Percentiles rank a stretch among this genome's conserved stretches.
These are phyloP conservation scores for Distichodus sexfasciatus DNA, from an alignment of 2,797 vertebrate species.

Conservation along the genomic window DNA sequence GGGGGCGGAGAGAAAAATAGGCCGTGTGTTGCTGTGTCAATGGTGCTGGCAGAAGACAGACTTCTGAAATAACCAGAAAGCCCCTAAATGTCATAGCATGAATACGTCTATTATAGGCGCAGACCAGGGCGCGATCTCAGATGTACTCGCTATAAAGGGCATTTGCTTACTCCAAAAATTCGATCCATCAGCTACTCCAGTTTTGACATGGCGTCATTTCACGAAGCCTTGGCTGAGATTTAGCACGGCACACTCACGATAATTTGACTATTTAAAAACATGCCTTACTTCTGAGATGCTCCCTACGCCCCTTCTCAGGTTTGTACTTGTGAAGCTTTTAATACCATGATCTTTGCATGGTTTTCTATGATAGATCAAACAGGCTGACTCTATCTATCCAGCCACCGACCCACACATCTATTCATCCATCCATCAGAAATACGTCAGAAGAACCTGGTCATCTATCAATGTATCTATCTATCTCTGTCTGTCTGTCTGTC, in stretches of 20 bases:
- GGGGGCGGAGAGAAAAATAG: conserved; percentile 38
- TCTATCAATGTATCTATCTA: too few species aligned
- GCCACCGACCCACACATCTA: too few species aligned
- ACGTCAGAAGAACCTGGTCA: too few species aligned
- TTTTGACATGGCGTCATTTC: background rate
- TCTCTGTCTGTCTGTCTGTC: too few species aligned
- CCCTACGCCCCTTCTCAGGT: too few species aligned
- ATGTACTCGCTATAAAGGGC: conserved; percentile 30
- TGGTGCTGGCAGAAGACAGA: conserved; percentile 43
- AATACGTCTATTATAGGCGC: conserved; percentile 49
- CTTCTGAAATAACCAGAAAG: conserved; percentile 52
- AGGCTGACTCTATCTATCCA: too few species aligned
- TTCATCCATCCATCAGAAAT: too few species aligned
- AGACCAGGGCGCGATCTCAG: conserved; percentile 30
- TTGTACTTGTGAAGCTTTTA: background rate
- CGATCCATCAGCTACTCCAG: background rate
- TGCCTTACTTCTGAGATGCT: too few species aligned
- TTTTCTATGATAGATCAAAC: too few species aligned
- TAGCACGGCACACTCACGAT: background rate
- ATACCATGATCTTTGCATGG: too few species aligned
- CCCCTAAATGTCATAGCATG: conserved; percentile 42
- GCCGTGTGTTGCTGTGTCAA: conserved; percentile 43
- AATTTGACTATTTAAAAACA: background rate
- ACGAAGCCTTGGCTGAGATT: background rate
- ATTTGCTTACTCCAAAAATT: background rate